Evolutionary conservation across 2,888 invertebrate species (phyloP).

Genomic region (Danaus chrysippus): DNA sequence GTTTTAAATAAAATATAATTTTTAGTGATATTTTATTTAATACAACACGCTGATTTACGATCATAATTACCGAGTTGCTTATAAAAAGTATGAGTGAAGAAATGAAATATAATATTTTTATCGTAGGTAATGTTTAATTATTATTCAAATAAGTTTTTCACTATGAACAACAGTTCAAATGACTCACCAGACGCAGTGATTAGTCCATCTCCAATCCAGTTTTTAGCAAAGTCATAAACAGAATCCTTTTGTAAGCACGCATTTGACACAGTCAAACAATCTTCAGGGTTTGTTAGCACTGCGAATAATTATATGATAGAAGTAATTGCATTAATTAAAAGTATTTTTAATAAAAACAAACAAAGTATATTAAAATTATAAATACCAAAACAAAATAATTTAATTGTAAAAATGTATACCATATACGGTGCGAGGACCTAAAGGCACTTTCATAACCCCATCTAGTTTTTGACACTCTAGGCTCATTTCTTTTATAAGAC

Average conservation of each 20-base stretch:
- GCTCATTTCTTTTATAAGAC: constrained; percentile 43
- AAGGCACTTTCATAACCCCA: constrained; percentile 50
- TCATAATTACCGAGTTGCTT: not conserved
- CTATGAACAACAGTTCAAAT: too few species aligned
- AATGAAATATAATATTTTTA: not conserved
- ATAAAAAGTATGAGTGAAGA: not conserved
- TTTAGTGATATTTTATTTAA: too few species aligned
- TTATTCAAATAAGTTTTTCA: too few species aligned
- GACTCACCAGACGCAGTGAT: constrained; percentile 55
- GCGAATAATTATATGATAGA: constrained; percentile 22
- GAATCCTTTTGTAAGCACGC: constrained; percentile 56
- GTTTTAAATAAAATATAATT: too few species aligned
- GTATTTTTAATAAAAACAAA: too few species aligned
- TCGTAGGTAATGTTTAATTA: too few species aligned
- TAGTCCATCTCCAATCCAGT: constrained; percentile 61
- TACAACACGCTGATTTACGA: too few species aligned
- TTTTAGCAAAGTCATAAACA: constrained; percentile 60
- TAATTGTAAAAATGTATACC: constrained; percentile 26
- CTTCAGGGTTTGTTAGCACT: constrained; percentile 63
- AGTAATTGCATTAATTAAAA: too few species aligned
- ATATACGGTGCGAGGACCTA: constrained; percentile 56
- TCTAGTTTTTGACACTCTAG: constrained; percentile 47
- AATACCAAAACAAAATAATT: constrained; percentile 47
- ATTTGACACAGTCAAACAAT: constrained; percentile 55
- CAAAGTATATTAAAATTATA: too few species aligned